phyloP scores from a whole-genome alignment of 2,888 invertebrate species.

The Zhengitettix transpicula region DNA sequence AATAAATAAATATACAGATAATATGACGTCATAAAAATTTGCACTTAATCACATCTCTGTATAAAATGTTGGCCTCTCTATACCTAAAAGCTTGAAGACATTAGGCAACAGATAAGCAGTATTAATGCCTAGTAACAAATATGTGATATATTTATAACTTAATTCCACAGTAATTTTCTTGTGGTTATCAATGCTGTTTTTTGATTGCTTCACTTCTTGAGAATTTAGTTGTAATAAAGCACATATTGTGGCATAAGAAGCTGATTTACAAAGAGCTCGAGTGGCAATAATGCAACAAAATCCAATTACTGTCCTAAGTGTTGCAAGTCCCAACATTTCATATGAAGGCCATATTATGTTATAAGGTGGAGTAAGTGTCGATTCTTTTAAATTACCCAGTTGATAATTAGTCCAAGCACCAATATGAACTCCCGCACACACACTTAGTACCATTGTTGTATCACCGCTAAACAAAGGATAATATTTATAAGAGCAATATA shows the following conservation, averaged over 20 bases:
- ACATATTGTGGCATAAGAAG: slow-evolving; percentile 53
- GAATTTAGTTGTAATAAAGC: slow-evolving; percentile 49
- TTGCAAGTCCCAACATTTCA: slow-evolving; percentile 42
- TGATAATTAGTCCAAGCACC: slow-evolving; percentile 78
- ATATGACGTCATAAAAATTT: too few species aligned
- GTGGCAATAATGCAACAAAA: slow-evolving; percentile 56
- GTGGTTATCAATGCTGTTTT: slow-evolving; percentile 44
- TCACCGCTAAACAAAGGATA: slow-evolving; percentile 49
- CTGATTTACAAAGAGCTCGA: slow-evolving; percentile 46
- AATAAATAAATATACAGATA: too few species aligned
- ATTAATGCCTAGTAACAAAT: slow-evolving; percentile 62
- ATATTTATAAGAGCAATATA: not conserved
- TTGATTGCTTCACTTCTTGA: slow-evolving; percentile 44
- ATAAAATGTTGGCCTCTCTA: slow-evolving; percentile 69
- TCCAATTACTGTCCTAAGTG: slow-evolving; percentile 58
- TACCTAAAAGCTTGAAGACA: slow-evolving; percentile 55
- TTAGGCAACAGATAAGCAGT: slow-evolving; percentile 61
- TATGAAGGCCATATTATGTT: slow-evolving; percentile 62
- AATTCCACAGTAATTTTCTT: slow-evolving; percentile 56
- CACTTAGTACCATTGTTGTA: slow-evolving; percentile 73
- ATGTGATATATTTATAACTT: slow-evolving; percentile 67
- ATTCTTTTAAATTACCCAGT: slow-evolving; percentile 46
- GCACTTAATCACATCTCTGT: slow-evolving; percentile 47
- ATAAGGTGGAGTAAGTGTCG: slow-evolving; percentile 49
- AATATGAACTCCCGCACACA: slow-evolving; percentile 56